These are phyloP conservation scores for Athalia rosae DNA, from an alignment of 2,888 invertebrate species.

Conservation along the genomic window DNA sequence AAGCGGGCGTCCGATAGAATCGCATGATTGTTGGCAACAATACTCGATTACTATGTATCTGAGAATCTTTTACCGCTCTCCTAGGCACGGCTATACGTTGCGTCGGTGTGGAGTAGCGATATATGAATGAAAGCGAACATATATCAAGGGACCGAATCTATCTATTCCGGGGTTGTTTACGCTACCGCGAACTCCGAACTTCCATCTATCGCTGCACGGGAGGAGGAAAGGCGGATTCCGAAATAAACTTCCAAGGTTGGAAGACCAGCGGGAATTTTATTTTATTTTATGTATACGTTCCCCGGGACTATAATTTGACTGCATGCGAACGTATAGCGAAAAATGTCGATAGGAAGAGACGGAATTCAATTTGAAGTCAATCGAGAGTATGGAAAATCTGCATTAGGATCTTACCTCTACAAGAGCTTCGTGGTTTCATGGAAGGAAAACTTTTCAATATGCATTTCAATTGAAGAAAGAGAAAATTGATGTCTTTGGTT, in stretches of 20 bases:
- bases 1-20: slow-evolving; percentile 59
- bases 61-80: slow-evolving; percentile 65
- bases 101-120: slow-evolving; percentile 1
- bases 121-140: slow-evolving; percentile 52
- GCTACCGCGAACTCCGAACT: slow-evolving; percentile 47
- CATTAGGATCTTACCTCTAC: slow-evolving; percentile 19
- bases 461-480: background rate
- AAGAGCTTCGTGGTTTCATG: too few species aligned
- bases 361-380: slow-evolving; percentile 31
- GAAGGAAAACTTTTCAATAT: background rate
- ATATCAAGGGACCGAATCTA: slow-evolving; percentile 66
- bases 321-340: background rate
- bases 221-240: slow-evolving; percentile 38
- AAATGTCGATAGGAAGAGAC: background rate
- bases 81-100: slow-evolving; percentile 61
- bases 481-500: background rate
- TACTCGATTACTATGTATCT: slow-evolving; percentile 74
- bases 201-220: background rate
- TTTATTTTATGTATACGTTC: slow-evolving; percentile 8
- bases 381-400: slow-evolving; percentile 38
- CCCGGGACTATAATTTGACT: background rate
- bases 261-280: slow-evolving; percentile 23
- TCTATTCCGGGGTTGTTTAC: slow-evolving; percentile 60
- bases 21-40: slow-evolving; percentile 72
- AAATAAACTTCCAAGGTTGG: background rate